These are phyloP conservation scores for Tachuris rubrigastra DNA, from an alignment of 2,113 vertebrate species.

Conservation along the genomic window DNA sequence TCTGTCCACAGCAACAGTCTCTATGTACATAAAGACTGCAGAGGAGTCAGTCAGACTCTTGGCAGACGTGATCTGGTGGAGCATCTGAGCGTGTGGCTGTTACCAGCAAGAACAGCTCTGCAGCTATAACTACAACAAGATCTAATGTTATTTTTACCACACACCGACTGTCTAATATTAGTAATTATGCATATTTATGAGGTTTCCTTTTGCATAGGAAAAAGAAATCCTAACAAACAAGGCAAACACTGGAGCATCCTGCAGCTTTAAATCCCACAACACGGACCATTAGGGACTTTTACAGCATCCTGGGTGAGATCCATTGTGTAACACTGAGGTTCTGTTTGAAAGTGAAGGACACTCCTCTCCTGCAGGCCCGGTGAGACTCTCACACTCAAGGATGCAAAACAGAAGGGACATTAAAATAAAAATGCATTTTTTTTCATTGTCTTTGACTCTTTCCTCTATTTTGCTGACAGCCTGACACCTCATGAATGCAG, in stretches of 20 bases:
- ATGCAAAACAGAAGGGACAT: neutral
- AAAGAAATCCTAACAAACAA: neutral
- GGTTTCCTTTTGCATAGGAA: neutral
- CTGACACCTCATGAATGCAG: neutral
- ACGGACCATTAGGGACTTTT: neutral
- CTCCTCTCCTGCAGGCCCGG: neutral
- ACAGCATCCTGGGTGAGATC: neutral
- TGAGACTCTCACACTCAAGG: neutral
- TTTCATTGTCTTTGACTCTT: neutral
- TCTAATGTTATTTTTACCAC: neutral
- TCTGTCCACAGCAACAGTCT: conserved; percentile 40
- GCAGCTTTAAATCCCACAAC: neutral
- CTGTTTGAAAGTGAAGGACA: neutral
- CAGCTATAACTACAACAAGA: neutral
- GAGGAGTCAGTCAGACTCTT: neutral
- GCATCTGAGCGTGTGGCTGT: neutral
- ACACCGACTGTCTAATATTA: neutral
- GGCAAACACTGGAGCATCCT: neutral
- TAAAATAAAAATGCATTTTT: neutral
- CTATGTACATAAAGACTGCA: neutral
- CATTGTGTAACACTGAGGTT: neutral
- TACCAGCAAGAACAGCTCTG: neutral
- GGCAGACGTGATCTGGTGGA: neutral
- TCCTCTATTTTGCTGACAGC: neutral
- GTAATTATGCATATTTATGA: neutral